Base-by-base conservation (phyloP, 2,797 vertebrate species). In the Sciaenops ocellatus region DNA sequence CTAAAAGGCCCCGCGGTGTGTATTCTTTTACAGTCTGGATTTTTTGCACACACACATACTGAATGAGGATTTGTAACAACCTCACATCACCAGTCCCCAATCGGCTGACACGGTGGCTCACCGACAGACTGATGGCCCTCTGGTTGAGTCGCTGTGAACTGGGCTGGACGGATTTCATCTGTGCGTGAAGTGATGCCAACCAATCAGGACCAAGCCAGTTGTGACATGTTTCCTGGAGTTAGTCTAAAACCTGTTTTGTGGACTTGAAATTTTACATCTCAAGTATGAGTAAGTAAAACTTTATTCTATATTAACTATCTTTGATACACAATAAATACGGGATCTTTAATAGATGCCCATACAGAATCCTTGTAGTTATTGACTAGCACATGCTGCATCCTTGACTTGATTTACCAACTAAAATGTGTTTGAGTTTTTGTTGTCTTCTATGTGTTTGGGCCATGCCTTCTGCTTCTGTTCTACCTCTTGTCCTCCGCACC, bases 401-500 rank as follows among this genome's bases (percentile, higher is more conserved):
- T 51, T 55, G 28, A 51, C n/a, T 8, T 51, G 20, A 24, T 4
- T n/a, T 38, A 18, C 18, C 52, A 74, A 38, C 11, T 5, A 8
- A 20, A 24, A 44, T 20, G 2, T n/a, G 15, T 52, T 42, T 13
- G 2, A 13, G 20, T 8, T 18, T 1, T 55, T 5, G 8, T 6
- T 52, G 34, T 46, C 20, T 5, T 26, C 6, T 41, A 17, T 51
- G 22, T 55, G 7, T 30, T 17, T 55, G 12, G 17, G 17, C 3
- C 11, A 22, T 4, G 5, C 30, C n/a, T 24, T 50, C 41, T 59
- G 41, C 38, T 44, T 22, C 46, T 73, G 55, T 46, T 65, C 46
- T 10, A 64, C 44, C 54, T 54, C 51, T 56, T 24, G 42, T 46
- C 34, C 69, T 68, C 51, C 48, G 42, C 42, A 55, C 52, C 59